A percentile compares a stretch with the other conserved stretches of the same genome.
These are phyloP conservation scores for Scleropages formosus DNA, from an alignment of 2,797 vertebrate species.

Conservation along the genomic window DNA sequence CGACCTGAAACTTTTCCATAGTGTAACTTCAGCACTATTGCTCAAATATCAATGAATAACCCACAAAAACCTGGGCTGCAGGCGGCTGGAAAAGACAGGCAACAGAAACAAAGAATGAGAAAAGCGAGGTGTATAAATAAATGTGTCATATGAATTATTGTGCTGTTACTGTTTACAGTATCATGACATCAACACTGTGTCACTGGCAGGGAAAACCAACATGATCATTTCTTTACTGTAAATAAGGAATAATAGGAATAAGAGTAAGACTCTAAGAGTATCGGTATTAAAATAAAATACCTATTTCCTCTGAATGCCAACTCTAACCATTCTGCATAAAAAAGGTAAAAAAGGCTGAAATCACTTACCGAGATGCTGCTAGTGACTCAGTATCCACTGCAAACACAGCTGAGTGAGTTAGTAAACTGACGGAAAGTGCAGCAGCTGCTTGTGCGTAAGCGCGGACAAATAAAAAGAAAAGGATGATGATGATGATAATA, in stretches of 20 bases:
- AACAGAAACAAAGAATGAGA: no score
- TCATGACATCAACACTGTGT: no score
- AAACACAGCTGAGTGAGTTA: slow-evolving; percentile 54
- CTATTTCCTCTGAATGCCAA: neutral
- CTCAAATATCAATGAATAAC: neutral
- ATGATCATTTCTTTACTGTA: neutral
- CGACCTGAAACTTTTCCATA: no score
- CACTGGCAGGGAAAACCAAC: neutral
- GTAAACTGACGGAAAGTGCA: slow-evolving; percentile 45
- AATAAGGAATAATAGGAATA: no score
- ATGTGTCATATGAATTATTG: no score
- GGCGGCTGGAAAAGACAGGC: no score
- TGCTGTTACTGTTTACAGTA: no score
- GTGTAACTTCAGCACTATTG: no score
- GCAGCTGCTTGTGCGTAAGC: slow-evolving; percentile 36
- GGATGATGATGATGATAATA: no score
- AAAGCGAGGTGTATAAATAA: no score
- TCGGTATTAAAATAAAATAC: no score
- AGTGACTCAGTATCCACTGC: slow-evolving; percentile 61
- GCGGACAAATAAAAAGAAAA: slow-evolving; percentile 33
- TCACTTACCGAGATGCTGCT: slow-evolving; percentile 58
- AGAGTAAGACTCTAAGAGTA: no score
- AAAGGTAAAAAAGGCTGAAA: neutral
- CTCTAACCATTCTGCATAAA: slow-evolving; percentile 1
- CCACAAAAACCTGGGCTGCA: neutral